Evolutionary conservation across 1,140 invertebrate genomes (phyloP).

Genomic region (Thereuonema tuberculata): DNA sequence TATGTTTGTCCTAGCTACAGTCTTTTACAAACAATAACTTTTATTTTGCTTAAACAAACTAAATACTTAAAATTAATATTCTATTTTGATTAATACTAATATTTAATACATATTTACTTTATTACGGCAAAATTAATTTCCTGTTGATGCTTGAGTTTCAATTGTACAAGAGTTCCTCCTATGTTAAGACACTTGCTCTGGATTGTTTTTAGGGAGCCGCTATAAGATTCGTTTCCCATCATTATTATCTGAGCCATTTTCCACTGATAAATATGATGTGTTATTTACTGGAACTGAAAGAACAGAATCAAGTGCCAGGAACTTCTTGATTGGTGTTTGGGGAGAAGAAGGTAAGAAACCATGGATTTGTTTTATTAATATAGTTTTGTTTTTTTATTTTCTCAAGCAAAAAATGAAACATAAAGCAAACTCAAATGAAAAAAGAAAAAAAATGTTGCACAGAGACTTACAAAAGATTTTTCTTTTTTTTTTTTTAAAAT

Average conservation of each 20-base stretch:
- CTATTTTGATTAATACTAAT: too few species aligned
- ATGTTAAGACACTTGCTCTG: background rate
- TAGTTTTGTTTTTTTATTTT: background rate
- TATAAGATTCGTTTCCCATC: conserved; percentile 3
- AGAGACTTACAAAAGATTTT: too few species aligned
- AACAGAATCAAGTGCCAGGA: conserved; percentile 25
- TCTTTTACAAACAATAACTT: too few species aligned
- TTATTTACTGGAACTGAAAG: conserved; percentile 25
- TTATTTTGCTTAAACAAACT: too few species aligned
- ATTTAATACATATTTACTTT: too few species aligned
- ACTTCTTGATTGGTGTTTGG: conserved; percentile 32
- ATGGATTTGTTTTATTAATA: too few species aligned
- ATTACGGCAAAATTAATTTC: too few species aligned
- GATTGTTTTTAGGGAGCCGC: background rate
- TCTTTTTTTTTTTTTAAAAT: too few species aligned
- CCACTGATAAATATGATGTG: conserved; percentile 23
- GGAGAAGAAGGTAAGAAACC: conserved; percentile 48
- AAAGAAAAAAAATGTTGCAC: too few species aligned
- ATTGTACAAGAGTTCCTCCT: background rate
- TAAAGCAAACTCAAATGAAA: background rate
- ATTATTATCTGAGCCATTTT: background rate
- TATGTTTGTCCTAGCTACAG: too few species aligned
- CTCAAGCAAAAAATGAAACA: background rate
- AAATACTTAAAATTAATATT: too few species aligned
- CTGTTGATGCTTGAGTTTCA: too few species aligned